Conservation (phyloP, 1,140 invertebrate species). For the Aphidius ervi region DNA sequence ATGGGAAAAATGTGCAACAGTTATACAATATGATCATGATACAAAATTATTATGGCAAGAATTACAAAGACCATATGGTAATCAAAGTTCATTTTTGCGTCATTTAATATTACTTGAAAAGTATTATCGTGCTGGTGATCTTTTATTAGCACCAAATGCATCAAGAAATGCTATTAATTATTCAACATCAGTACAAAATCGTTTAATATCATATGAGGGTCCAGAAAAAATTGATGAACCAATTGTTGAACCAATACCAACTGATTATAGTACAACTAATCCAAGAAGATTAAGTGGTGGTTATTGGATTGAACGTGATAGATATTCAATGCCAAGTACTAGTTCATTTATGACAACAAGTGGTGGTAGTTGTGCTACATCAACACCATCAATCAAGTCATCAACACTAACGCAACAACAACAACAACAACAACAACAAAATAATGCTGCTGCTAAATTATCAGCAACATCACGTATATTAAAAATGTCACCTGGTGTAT, state of each 20-base stretch:
- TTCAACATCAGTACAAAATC: conserved; percentile 72
- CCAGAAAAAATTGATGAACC: conserved; percentile 49
- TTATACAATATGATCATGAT: conserved; percentile 76
- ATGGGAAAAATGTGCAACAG: conserved; percentile 74
- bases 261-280: conserved; percentile 36
- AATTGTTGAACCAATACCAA: conserved; percentile 39
- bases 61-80: conserved; percentile 77
- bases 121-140: conserved; percentile 67
- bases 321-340: conserved; percentile 23
- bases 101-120: conserved; percentile 78
- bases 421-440: conserved; percentile 21
- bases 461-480: conserved; percentile 38
- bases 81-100: conserved; percentile 75
- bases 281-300: conserved; percentile 40
- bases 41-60: conserved; percentile 76
- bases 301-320: conserved; percentile 39
- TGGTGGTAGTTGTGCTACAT: not conserved
- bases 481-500: conserved; percentile 44
- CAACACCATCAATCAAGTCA: conserved; percentile 13
- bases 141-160: conserved; percentile 68
- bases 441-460: conserved; percentile 24
- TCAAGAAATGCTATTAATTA: conserved; percentile 71
- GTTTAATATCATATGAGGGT: conserved; percentile 69
- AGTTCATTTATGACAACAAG: conserved; percentile 12
- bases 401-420: not conserved